Base-by-base conservation (phyloP, 2,797 vertebrate genomes). In the Aratinga solstitialis region DNA sequence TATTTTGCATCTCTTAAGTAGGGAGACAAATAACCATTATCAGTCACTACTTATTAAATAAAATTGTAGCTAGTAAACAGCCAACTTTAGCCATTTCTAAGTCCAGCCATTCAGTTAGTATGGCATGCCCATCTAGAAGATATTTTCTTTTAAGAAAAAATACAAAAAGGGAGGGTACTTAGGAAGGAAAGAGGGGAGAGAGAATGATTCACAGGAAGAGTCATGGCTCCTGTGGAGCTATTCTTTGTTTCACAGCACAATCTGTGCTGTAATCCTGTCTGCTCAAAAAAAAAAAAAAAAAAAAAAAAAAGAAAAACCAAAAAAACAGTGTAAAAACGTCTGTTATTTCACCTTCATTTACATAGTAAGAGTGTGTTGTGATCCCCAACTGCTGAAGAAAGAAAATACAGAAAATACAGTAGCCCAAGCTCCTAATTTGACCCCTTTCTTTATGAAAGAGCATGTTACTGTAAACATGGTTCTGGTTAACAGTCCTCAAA, bases 391-490 rank as follows among this genome's bases (percentile, higher is more conserved):
- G 17, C 59, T 51, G 53, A 85, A 92, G 73, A 92, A 93, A 93
- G 79, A 79, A 95, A 95, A 86, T 87, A 88, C 84, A 93, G 79
- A 79, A 95, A 95, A 88, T 87, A 88, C 84, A 91, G 93, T 92
- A 92, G 67, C 69, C 23, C 32, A 19, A 72, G 68, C 43, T 85
- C 51, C 77, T 90, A 43, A 69, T 91, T 81, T 93, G 80, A 94
- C 65, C 81, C 53, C 61, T 74, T 89, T 76, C 56, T 91, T 95
- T 84, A 91, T 84, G 72, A 75, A 91, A 93, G 94, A 86, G 16
- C 61, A 67, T 58, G 72, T 71, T 93, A 84, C 81, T 94, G 34
- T 89, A 93, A 94, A 86, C 62, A 90, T 73, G 72, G 91, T 92
- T 83, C 61, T 54, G 67, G 42, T n/a, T 89, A 86, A 87, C 23